Conservation (phyloP, 1,140 invertebrate genomes). For the Drosophila repleta region DNA sequence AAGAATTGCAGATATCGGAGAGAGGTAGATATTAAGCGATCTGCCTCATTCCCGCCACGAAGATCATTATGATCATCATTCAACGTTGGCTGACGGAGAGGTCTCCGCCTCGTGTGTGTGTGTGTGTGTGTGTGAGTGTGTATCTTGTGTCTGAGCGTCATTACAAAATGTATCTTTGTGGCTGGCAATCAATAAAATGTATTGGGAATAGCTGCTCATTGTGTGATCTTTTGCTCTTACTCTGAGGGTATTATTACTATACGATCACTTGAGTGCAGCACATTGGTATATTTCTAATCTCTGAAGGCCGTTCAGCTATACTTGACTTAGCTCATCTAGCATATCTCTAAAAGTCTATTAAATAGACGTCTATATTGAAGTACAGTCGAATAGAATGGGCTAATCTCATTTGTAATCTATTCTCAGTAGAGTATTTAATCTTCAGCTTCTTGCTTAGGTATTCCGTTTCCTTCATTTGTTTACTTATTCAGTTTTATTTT, state of each 20-base stretch:
- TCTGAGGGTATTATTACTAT: background rate
- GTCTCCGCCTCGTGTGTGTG: constrained; percentile 3
- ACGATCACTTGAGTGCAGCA: too few species aligned
- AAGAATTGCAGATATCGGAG: constrained; percentile 26
- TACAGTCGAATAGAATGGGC: too few species aligned
- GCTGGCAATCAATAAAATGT: constrained; percentile 72
- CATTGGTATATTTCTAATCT: too few species aligned
- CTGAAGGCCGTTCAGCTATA: too few species aligned
- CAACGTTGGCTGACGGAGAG: constrained; percentile 21
- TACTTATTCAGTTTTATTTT: constrained; percentile 18
- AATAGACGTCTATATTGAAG: too few species aligned
- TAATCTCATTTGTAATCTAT: background rate
- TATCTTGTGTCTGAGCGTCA: constrained; percentile 11
- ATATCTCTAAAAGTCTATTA: too few species aligned
- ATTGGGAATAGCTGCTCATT: constrained; percentile 51
- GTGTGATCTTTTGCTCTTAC: constrained; percentile 50
- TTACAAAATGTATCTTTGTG: constrained; percentile 52
- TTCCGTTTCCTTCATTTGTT: constrained; percentile 4
- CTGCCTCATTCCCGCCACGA: background rate
- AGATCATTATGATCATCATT: constrained; percentile 45
- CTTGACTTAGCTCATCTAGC: too few species aligned
- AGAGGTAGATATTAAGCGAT: constrained; percentile 3
- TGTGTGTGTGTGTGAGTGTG: background rate
- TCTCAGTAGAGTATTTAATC: background rate
- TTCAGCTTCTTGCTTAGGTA: background rate